These are phyloP conservation scores for Numida meleagris DNA, from an alignment of 2,113 vertebrate genomes.

Conservation along the genomic window DNA sequence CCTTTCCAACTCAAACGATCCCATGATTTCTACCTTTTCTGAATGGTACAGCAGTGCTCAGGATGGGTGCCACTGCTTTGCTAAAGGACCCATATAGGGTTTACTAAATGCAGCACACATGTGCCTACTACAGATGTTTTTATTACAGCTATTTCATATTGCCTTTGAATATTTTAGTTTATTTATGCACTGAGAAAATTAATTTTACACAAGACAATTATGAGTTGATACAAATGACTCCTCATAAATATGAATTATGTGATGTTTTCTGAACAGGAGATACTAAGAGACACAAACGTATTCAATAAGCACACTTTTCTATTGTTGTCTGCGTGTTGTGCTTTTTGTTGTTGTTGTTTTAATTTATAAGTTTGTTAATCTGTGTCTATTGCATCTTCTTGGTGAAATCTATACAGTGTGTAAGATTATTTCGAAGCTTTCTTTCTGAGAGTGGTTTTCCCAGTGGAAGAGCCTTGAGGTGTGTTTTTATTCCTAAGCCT, in stretches of 20 bases:
- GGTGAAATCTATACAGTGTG: not conserved
- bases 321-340: not conserved
- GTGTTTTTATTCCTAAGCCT: not conserved
- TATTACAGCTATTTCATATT: not conserved
- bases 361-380: not conserved
- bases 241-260: slow-evolving; percentile 57
- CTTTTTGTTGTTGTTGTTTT: not conserved
- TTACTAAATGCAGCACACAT: not conserved
- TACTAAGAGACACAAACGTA: not conserved
- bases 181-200: not conserved
- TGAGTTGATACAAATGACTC: slow-evolving; percentile 42
- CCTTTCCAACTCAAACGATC: no score
- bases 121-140: not conserved
- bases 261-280: slow-evolving; percentile 15
- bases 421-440: not conserved
- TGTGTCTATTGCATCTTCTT: not conserved
- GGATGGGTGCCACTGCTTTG: not conserved
- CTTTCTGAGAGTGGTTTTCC: not conserved
- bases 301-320: not conserved
- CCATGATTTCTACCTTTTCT: not conserved
- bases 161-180: slow-evolving; percentile 32
- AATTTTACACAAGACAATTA: slow-evolving; percentile 61
- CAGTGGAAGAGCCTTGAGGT: not conserved
- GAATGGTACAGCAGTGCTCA: not conserved
- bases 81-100: not conserved